These are phyloP conservation scores for Labia minor DNA, from an alignment of 2,888 invertebrate species.

Conservation along the genomic window DNA sequence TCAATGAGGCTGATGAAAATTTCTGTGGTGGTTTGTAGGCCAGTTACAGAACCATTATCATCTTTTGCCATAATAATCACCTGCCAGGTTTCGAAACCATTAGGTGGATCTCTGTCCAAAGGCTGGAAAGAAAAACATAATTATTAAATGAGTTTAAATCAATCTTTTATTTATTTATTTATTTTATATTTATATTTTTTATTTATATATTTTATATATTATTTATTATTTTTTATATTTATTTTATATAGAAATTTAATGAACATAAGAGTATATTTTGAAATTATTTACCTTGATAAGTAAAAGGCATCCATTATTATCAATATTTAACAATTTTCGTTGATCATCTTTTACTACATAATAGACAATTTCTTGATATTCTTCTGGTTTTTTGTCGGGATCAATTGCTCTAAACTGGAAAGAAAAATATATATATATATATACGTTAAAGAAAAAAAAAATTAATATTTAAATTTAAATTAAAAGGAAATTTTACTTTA, in stretches of 20 bases:
- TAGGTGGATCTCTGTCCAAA: conserved; percentile 79
- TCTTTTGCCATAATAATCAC: conserved; percentile 58
- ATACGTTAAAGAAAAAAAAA: background rate
- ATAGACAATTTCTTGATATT: conserved; percentile 68
- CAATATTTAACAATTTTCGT: conserved; percentile 57
- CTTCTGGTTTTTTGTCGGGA: conserved; percentile 68
- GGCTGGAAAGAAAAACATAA: conserved; percentile 44
- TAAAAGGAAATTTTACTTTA: conserved; percentile 39
- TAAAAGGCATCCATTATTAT: conserved; percentile 62
- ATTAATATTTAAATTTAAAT: background rate
- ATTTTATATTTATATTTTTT: too few relatives aligned
- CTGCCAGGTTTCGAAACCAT: conserved; percentile 72
- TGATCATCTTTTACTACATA: conserved; percentile 61
- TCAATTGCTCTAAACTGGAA: conserved; percentile 60
- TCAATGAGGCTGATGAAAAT: conserved; percentile 57
- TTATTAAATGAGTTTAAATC: too few relatives aligned
- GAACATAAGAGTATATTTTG: too few relatives aligned
- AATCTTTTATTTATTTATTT: too few relatives aligned
- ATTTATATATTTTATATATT: too few relatives aligned
- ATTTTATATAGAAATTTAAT: too few relatives aligned
- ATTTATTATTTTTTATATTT: too few relatives aligned
- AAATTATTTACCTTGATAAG: conserved; percentile 47
- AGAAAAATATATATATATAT: background rate
- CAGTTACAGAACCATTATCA: conserved; percentile 48
- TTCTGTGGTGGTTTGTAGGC: conserved; percentile 50